Base-by-base conservation (phyloP, 2,888 invertebrate genomes). In the Acleris sparsana region DNA sequence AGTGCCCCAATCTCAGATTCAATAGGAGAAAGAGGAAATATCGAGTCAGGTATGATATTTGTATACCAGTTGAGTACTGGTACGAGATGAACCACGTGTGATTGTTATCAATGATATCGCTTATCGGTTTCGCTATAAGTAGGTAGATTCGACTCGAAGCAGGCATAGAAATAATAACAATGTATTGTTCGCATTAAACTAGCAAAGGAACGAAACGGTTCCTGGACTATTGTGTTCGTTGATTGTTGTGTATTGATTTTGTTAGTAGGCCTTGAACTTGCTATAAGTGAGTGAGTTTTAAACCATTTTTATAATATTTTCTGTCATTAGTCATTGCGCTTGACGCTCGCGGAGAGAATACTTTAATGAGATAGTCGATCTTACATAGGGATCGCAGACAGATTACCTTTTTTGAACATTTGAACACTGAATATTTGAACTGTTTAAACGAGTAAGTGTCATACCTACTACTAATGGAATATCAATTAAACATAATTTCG, bases 31-130 rank as follows among this genome's bases (percentile, higher is more conserved):
- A 57, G 39, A 57, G 51, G 46, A 63, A 62, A 25, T 60, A 49
- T n/a, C 53, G 62, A 20, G 66, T 64, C 51, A 69, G 68, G 70
- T 70, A 68, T 20, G 60, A 60, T 46, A 43, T 55, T 59, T n/a
- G 43, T 53, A 53, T 20, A 43, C 16, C 29, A 48, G 43, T 46
- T 62, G 25, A 44, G 44, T 60, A 39, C 4, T 39, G 13, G 39
- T 39, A n/a, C 20, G 33, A 62, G 62, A 55, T 53, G 57, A 59
- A 55, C 58, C 72, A 70, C 71, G 70, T 71, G 72, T 63, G 55
- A 51, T 62, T 71, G 69, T 70, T 73, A 75, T 73, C 73, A 49
- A 44, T 39, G 63, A 69, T 67, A 57, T 53, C 62, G 57, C 53
- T 62, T 67, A 60, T 63, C 64, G 25, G 22, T 62, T 20, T 52